Conservation (phyloP, 2,113 vertebrate genomes). For the Hyla sarda region DNA sequence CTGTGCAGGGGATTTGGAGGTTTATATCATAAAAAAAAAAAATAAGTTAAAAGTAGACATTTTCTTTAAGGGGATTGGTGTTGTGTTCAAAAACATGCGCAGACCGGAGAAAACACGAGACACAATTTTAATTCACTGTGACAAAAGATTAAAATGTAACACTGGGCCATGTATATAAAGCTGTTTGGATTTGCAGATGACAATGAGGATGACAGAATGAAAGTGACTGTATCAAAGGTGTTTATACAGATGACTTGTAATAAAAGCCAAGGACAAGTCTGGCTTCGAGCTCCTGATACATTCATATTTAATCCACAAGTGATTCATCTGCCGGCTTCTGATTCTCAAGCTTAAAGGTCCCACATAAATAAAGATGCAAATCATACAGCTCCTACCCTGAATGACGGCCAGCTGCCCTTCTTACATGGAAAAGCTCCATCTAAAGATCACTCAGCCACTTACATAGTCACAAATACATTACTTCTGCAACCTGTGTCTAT, state of each 20-base stretch:
- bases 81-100: neutral
- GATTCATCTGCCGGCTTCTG: slow-evolving; percentile 30
- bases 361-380: slow-evolving; percentile 50
- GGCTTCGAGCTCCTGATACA: slow-evolving; percentile 1
- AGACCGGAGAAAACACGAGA: neutral
- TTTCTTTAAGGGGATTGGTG: neutral
- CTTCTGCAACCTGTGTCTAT: neutral
- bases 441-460: neutral
- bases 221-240: slow-evolving; percentile 43
- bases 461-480: neutral
- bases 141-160: slow-evolving; percentile 44
- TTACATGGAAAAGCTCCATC: neutral
- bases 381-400: neutral
- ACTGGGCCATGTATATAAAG: slow-evolving; percentile 2
- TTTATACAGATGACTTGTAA: slow-evolving; percentile 29
- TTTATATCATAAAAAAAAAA: neutral
- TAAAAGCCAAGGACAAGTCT: slow-evolving; percentile 47
- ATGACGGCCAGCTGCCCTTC: neutral
- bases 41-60: neutral
- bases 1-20: neutral
- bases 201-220: slow-evolving; percentile 24
- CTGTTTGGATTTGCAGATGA: slow-evolving; percentile 44
- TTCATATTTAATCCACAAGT: slow-evolving; percentile 40
- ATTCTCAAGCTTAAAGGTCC: slow-evolving; percentile 29
- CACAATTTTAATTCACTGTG: neutral